Evolutionary conservation across 2,113 vertebrate species (phyloP).

Genomic region (Hyla sarda): DNA sequence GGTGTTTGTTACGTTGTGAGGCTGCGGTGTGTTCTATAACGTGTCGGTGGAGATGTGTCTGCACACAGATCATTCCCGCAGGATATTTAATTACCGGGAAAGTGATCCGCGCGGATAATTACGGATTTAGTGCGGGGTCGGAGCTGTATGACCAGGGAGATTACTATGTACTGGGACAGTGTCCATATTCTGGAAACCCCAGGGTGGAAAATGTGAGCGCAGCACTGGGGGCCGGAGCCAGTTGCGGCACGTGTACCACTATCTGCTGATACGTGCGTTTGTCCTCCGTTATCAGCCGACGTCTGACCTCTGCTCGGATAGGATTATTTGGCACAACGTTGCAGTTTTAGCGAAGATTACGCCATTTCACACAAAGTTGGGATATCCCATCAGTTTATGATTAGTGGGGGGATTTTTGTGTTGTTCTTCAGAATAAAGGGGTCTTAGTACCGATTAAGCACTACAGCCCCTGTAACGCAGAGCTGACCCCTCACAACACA

Average conservation of each 20-base stretch:
- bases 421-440: no score
- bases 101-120: constrained; percentile 11
- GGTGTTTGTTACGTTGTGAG: neutral
- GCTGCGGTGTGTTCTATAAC: neutral
- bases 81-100: neutral
- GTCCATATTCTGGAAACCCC: neutral
- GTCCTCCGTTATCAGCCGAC: no score
- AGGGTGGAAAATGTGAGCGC: constrained; percentile 5
- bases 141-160: neutral
- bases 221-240: neutral
- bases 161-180: constrained; percentile 2
- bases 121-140: neutral
- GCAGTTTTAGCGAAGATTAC: no score
- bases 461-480: no score
- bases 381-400: no score
- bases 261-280: no score
- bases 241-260: neutral
- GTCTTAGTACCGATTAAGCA: no score
- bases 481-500: no score
- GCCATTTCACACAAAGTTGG: no score
- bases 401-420: no score
- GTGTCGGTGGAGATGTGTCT: neutral
- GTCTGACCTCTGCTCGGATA: no score
- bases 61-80: neutral
- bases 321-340: no score